phyloP scores from a whole-genome alignment of 1,140 invertebrate genomes.

The Drosophila murphyi region DNA sequence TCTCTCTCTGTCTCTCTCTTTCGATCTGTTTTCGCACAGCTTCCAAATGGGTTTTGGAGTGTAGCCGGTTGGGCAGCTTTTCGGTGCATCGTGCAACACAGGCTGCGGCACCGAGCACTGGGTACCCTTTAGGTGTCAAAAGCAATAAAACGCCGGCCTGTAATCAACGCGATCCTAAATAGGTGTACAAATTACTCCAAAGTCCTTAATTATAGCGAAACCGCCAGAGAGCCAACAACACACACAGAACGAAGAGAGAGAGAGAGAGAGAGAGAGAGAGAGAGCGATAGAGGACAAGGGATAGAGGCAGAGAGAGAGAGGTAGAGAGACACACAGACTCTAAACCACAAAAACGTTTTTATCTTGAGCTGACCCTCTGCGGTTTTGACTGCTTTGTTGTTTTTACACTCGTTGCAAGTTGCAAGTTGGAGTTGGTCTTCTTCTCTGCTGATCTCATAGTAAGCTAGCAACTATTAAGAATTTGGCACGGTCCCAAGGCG shows the following conservation, averaged over 20 bases:
- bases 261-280: not conserved
- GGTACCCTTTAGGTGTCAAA: constrained; percentile 84
- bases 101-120: constrained; percentile 4
- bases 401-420: constrained; percentile 33
- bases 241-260: not conserved
- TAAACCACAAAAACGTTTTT: constrained; percentile 73
- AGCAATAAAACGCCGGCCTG: constrained; percentile 84
- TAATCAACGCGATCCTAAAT: constrained; percentile 85
- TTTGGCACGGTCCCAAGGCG: constrained; percentile 74
- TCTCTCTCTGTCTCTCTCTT: not conserved
- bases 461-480: constrained; percentile 80
- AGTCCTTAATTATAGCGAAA: constrained; percentile 85
- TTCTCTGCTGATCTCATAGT: constrained; percentile 46
- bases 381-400: constrained; percentile 16
- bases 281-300: not conserved
- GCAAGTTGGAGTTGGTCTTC: not conserved
- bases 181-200: constrained; percentile 84
- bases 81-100: not conserved
- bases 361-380: constrained; percentile 17
- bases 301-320: not conserved
- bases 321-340: constrained; percentile 4
- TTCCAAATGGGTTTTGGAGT: constrained; percentile 51
- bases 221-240: constrained; percentile 49
- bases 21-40: constrained; percentile 61
- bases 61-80: constrained; percentile 40